Conservation (phyloP, 2,797 vertebrate species). For the Antennarius maculatus region DNA sequence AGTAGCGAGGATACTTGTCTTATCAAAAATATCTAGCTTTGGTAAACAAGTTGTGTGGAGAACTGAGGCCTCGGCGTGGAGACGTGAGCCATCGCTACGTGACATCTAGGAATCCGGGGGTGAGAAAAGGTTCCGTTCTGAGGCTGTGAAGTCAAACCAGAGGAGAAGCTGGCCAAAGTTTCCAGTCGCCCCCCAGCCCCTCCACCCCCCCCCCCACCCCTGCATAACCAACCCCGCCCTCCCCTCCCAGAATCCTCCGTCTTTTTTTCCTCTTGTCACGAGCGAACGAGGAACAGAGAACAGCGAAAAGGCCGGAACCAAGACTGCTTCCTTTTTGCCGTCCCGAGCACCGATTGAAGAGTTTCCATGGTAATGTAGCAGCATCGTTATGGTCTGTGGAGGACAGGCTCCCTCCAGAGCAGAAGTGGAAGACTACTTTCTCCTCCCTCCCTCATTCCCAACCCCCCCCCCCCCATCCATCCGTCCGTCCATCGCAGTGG, state of each 20-base stretch:
- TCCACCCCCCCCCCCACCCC: constrained; percentile 1
- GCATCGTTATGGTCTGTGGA: constrained; percentile 78
- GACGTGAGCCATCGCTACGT: constrained; percentile 64
- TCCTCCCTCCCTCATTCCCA: constrained; percentile 76
- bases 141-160: constrained; percentile 62
- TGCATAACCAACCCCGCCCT: constrained; percentile 11
- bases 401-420: constrained; percentile 66
- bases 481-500: constrained; percentile 80
- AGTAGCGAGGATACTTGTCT: constrained; percentile 83
- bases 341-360: constrained; percentile 73
- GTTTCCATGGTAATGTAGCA: constrained; percentile 81
- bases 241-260: constrained; percentile 31
- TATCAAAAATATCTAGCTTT: constrained; percentile 92
- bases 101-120: constrained; percentile 64
- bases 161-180: constrained; percentile 58
- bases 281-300: constrained; percentile 65
- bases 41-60: constrained; percentile 85
- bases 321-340: constrained; percentile 48
- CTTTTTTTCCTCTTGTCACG: constrained; percentile 44
- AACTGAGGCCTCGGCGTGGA: constrained; percentile 74
- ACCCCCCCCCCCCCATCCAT: constrained; percentile 78
- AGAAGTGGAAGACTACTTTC: constrained; percentile 81
- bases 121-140: constrained; percentile 58
- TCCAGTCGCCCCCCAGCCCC: constrained; percentile 32
- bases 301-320: constrained; percentile 60